phyloP scores from a whole-genome alignment of 2,797 vertebrate genomes.

The Rhinophrynus dorsalis region DNA sequence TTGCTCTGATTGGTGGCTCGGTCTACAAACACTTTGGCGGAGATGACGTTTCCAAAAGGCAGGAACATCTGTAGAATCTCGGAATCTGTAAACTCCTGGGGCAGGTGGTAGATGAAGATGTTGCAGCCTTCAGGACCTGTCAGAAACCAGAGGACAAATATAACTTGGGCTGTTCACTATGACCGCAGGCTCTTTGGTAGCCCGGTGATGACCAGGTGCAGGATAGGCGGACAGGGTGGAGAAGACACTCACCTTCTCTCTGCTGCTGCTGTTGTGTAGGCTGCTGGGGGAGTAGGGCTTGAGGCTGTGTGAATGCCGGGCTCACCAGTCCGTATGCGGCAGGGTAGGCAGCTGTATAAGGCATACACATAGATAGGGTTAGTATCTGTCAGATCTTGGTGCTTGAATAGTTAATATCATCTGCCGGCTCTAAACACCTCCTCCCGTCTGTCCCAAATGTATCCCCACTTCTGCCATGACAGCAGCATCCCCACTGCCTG shows the following conservation, averaged over 20 bases:
- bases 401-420: too few species aligned
- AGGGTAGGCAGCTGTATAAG: constrained; percentile 84
- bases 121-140: constrained; percentile 93
- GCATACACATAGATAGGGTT: too few species aligned
- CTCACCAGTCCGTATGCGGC: constrained; percentile 89
- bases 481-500: too few species aligned
- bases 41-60: constrained; percentile 93
- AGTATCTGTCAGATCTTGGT: too few species aligned
- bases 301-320: constrained; percentile 86
- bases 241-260: constrained; percentile 75
- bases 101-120: constrained; percentile 97
- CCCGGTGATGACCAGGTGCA: not conserved
- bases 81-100: constrained; percentile 92
- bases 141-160: constrained; percentile 46
- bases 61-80: constrained; percentile 97
- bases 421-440: too few species aligned
- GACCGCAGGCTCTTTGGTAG: not conserved
- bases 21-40: constrained; percentile 93
- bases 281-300: constrained; percentile 84
- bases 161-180: not conserved
- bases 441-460: too few species aligned
- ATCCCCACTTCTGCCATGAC: too few species aligned
- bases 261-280: constrained; percentile 86
- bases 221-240: not conserved
- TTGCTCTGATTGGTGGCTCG: constrained; percentile 95